Percentiles rank a stretch among this genome's conserved stretches.
These are phyloP conservation scores for Mya arenaria DNA, from an alignment of 1,140 invertebrate species.

Conservation along the genomic window DNA sequence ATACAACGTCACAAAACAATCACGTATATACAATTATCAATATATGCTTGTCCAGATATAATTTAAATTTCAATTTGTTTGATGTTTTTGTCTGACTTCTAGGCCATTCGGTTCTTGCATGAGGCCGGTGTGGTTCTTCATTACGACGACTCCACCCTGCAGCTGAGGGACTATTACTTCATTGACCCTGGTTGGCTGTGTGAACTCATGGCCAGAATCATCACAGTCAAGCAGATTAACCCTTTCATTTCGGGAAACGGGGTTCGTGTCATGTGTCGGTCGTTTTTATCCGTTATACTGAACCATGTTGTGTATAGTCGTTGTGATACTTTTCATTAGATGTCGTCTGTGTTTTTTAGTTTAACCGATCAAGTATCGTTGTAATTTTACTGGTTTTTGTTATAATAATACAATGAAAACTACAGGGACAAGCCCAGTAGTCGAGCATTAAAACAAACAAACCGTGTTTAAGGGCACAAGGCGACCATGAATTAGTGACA, in stretches of 20 bases:
- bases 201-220: slow-evolving; percentile 97
- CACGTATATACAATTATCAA: background rate
- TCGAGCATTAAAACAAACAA: no score
- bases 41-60: background rate
- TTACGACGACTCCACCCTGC: slow-evolving; percentile 95
- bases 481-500: no score
- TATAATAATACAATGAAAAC: no score
- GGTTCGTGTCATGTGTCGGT: slow-evolving; percentile 68
- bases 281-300: no score
- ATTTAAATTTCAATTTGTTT: background rate
- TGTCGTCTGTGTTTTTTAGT: background rate
- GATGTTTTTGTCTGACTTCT: slow-evolving; percentile 72
- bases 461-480: no score
- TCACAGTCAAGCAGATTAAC: slow-evolving; percentile 98
- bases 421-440: no score
- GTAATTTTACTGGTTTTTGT: background rate
- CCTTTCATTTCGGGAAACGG: slow-evolving; percentile 93
- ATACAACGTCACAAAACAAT: background rate
- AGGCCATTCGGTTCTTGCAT: slow-evolving; percentile 82
- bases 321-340: no score
- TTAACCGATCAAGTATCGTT: background rate
- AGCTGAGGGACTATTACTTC: slow-evolving; percentile 95
- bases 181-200: slow-evolving; percentile 99
- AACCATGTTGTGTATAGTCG: no score
- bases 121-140: slow-evolving; percentile 91